These are phyloP conservation scores for Halcyon senegalensis DNA, from an alignment of 2,113 vertebrate species.

Conservation along the genomic window DNA sequence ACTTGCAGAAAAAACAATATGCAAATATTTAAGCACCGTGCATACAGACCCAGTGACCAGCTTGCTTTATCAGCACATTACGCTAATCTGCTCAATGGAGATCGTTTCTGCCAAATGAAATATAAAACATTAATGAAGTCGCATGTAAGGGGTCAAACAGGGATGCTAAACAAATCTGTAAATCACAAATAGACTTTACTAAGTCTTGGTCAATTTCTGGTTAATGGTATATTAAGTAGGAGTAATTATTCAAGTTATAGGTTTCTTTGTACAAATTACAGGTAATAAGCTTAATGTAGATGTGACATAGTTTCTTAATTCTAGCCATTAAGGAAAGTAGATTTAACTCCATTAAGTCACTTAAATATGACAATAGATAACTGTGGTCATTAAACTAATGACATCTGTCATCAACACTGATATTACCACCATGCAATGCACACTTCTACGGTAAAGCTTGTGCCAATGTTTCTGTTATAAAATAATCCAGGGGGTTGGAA, in stretches of 20 bases:
- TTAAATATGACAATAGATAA: conserved; percentile 61
- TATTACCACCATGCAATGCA: neutral
- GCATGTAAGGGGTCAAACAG: neutral
- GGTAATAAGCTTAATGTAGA: conserved; percentile 52
- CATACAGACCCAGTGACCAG: neutral
- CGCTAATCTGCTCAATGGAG: neutral
- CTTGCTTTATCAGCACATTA: neutral
- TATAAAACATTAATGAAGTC: conserved; percentile 12
- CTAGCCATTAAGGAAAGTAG: conserved; percentile 55
- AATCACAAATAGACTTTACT: conserved; percentile 10
- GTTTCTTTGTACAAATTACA: conserved; percentile 62
- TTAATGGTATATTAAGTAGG: conserved; percentile 48
- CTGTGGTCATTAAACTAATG: conserved; percentile 56
- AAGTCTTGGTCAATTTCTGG: conserved; percentile 32
- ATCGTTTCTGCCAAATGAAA: neutral
- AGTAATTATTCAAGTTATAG: conserved; percentile 49
- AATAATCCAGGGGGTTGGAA: neutral
- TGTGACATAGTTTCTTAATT: conserved; percentile 69
- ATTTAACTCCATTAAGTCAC: conserved; percentile 49
- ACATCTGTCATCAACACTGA: conserved; percentile 46
- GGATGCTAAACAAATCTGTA: neutral
- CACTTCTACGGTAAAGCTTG: neutral
- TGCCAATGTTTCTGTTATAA: neutral
- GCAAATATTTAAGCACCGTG: neutral
- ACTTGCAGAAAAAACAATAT: neutral